Evolutionary conservation across 2,797 vertebrate genomes (phyloP).

Genomic region (Oceanodroma leucorhoa): DNA sequence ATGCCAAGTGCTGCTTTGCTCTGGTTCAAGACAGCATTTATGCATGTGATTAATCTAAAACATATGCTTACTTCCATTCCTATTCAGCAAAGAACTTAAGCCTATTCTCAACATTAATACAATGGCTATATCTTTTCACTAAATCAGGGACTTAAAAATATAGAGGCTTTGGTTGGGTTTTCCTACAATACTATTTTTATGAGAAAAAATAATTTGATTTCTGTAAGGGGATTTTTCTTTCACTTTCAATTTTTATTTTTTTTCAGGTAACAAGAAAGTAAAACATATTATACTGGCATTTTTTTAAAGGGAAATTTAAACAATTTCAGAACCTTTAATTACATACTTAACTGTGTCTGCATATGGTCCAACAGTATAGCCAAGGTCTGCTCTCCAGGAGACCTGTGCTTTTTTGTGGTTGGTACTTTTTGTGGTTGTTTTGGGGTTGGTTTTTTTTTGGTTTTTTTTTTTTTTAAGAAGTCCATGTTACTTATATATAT

Average conservation of each 20-base stretch:
- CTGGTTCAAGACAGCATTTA: conserved; percentile 5
- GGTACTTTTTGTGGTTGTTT: not conserved
- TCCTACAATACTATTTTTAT: not conserved
- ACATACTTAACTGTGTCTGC: not conserved
- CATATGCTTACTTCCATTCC: not conserved
- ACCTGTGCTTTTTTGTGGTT: not conserved
- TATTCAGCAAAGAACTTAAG: not conserved
- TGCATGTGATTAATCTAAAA: conserved; percentile 18
- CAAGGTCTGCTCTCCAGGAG: not conserved
- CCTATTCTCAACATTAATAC: not conserved
- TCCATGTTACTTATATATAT: not conserved
- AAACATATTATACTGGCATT: not conserved
- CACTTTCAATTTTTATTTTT: not conserved
- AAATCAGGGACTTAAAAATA: not conserved
- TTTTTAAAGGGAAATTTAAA: not conserved
- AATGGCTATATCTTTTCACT: not conserved
- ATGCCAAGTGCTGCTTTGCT: conserved; percentile 17
- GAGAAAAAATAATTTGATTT: not conserved
- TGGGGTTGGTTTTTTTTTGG: not conserved
- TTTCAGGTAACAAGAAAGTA: not conserved
- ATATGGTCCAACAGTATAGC: not conserved
- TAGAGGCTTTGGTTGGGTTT: not conserved
- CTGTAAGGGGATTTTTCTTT: not conserved
- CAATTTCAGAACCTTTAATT: not conserved
- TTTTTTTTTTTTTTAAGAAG: not conserved